Conservation (phyloP, 2,113 vertebrate species). For the Neolamprologus variostigma region DNA sequence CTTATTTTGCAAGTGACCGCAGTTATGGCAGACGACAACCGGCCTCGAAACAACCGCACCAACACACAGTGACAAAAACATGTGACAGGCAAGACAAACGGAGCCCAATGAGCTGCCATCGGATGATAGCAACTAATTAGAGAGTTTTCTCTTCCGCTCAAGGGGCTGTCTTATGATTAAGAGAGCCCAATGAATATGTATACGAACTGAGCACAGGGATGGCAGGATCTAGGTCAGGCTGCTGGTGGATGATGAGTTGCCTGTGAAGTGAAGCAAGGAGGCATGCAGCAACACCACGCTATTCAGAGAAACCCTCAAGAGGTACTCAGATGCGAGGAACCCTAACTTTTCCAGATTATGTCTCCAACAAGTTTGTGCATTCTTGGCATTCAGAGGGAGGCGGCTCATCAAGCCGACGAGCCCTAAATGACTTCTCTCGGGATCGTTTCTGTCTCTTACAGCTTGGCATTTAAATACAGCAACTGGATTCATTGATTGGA, state of each 20-base stretch:
- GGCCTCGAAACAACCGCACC: not conserved
- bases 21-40: not conserved
- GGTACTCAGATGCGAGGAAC: slow-evolving; percentile 7
- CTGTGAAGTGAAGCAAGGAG: slow-evolving; percentile 29
- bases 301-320: slow-evolving; percentile 26
- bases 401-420: not conserved
- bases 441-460: slow-evolving; percentile 25
- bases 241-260: slow-evolving; percentile 32
- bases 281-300: not conserved
- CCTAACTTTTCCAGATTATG: slow-evolving; percentile 27
- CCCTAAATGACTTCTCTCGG: slow-evolving; percentile 43
- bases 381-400: slow-evolving; percentile 23
- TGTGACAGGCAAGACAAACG: slow-evolving; percentile 4
- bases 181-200: slow-evolving; percentile 57
- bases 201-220: slow-evolving; percentile 20
- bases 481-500: slow-evolving; percentile 17
- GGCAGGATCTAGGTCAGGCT: slow-evolving; percentile 56
- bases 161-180: slow-evolving; percentile 40
- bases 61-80: not conserved
- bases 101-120: slow-evolving; percentile 14
- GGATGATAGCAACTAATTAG: slow-evolving; percentile 53
- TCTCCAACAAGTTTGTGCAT: slow-evolving; percentile 25
- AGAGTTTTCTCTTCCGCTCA: slow-evolving; percentile 43
- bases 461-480: slow-evolving; percentile 45
- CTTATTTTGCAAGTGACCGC: not conserved